These are phyloP conservation scores for Trematocara macrostoma DNA, from an alignment of 2,113 vertebrate species.

Conservation along the genomic window DNA sequence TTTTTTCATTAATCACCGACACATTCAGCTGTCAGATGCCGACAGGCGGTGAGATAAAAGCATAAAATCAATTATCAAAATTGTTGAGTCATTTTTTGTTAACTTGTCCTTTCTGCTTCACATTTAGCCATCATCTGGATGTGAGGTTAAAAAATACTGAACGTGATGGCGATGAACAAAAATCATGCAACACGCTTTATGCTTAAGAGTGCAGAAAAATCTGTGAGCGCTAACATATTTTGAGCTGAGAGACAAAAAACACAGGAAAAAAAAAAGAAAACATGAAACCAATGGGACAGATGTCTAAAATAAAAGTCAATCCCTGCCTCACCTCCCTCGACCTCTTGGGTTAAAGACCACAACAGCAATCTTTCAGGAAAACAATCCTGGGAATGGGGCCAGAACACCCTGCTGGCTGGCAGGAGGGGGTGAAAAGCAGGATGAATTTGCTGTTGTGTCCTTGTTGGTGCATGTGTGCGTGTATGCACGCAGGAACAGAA, in stretches of 20 bases:
- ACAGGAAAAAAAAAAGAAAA: not conserved
- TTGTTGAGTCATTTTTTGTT: not conserved
- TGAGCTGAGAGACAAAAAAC: not conserved
- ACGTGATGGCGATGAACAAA: not conserved
- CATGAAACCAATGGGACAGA: not conserved
- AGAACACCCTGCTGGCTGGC: not conserved
- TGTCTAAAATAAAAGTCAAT: not conserved
- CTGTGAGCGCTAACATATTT: not conserved
- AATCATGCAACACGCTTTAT: not conserved
- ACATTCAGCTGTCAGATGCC: not conserved
- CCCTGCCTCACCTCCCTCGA: not conserved
- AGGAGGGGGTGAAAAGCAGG: not conserved
- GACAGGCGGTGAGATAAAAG: not conserved
- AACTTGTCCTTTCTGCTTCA: not conserved
- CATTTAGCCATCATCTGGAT: not conserved
- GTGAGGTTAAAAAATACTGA: not conserved
- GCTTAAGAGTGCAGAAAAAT: not conserved
- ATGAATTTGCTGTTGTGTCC: not conserved
- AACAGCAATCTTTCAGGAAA: not conserved
- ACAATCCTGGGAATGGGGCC: not conserved
- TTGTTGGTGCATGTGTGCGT: not conserved
- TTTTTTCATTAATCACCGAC: not conserved
- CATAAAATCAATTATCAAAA: not conserved
- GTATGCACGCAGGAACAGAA: not conserved
- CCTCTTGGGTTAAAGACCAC: not conserved